Percentiles rank a stretch among this genome's conserved stretches.
Evolutionary conservation across 2,888 invertebrate species (phyloP).

Genomic region (Hermaeophaga mercurialis): DNA sequence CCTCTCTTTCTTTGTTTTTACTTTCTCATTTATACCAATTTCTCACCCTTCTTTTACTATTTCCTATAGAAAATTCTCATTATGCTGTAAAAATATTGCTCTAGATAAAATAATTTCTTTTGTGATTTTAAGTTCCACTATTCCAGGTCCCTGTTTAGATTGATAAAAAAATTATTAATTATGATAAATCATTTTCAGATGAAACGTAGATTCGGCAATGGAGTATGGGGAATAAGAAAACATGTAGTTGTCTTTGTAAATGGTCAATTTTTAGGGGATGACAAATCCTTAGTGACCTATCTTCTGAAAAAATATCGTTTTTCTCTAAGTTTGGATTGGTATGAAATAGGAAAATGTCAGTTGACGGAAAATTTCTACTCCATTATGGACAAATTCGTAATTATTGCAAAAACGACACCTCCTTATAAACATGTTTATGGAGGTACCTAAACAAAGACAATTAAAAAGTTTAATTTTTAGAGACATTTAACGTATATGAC

Average conservation of each 20-base stretch:
- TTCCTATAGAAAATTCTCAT: too few relatives aligned
- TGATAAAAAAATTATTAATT: too few relatives aligned
- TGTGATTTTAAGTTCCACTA: too few relatives aligned
- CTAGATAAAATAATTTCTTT: too few relatives aligned
- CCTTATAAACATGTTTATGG: too few relatives aligned
- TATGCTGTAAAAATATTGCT: too few relatives aligned
- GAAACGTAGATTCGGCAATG: constrained; percentile 56
- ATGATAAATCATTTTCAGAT: constrained; percentile 40
- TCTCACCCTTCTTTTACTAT: too few relatives aligned
- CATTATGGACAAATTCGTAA: constrained; percentile 50
- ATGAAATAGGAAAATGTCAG: constrained; percentile 55
- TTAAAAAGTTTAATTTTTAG: too few relatives aligned
- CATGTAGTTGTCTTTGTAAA: constrained; percentile 61
- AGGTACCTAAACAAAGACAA: too few relatives aligned
- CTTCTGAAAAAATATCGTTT: constrained; percentile 59
- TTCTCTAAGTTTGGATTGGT: constrained; percentile 58
- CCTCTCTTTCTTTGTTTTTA: too few relatives aligned
- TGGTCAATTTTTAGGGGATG: constrained; percentile 61
- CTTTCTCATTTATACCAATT: too few relatives aligned
- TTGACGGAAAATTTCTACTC: constrained; percentile 57
- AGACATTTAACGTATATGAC: constrained; percentile 64
- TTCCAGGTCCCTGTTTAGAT: too few relatives aligned
- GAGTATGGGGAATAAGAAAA: constrained; percentile 58
- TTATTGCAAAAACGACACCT: constrained; percentile 18
- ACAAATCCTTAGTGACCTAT: constrained; percentile 58